These are phyloP conservation scores for Diloba caeruleocephala DNA, from an alignment of 2,888 invertebrate species.

Conservation along the genomic window DNA sequence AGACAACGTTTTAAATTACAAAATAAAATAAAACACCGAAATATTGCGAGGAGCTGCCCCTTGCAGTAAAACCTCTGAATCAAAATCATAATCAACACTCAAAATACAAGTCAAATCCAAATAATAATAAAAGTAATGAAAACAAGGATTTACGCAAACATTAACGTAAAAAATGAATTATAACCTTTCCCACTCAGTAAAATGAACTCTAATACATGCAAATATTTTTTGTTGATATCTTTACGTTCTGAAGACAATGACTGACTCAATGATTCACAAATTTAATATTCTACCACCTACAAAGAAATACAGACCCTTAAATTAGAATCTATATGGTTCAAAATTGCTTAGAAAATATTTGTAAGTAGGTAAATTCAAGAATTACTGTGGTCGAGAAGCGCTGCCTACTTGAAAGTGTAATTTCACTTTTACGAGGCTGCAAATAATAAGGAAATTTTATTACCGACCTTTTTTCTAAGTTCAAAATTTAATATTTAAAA, in stretches of 20 bases:
- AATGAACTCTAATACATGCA: conserved; percentile 57
- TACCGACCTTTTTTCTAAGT: conserved; percentile 42
- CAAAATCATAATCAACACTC: too few species aligned
- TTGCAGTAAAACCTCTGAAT: too few species aligned
- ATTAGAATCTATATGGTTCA: neutral
- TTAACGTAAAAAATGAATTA: conserved; percentile 31
- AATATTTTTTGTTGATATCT: conserved; percentile 71
- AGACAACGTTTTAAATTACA: too few species aligned
- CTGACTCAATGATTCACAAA: conserved; percentile 59
- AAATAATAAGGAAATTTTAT: conserved; percentile 54
- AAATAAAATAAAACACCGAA: too few species aligned
- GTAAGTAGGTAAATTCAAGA: neutral
- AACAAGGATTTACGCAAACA: conserved; percentile 12
- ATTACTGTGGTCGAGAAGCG: conserved; percentile 7
- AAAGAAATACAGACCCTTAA: conserved; percentile 1
- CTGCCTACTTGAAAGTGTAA: conserved; percentile 48
- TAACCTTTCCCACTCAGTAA: conserved; percentile 32
- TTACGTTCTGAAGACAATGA: conserved; percentile 72
- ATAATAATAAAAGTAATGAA: conserved; percentile 1
- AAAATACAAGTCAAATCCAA: neutral
- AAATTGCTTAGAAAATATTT: conserved; percentile 3
- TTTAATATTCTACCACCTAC: conserved; percentile 8
- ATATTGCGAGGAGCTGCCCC: too few species aligned
- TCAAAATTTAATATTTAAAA: conserved; percentile 22
- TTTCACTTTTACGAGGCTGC: conserved; percentile 53